These are phyloP conservation scores for Odontocerum albicorne DNA, from an alignment of 2,888 invertebrate species.

Conservation along the genomic window DNA sequence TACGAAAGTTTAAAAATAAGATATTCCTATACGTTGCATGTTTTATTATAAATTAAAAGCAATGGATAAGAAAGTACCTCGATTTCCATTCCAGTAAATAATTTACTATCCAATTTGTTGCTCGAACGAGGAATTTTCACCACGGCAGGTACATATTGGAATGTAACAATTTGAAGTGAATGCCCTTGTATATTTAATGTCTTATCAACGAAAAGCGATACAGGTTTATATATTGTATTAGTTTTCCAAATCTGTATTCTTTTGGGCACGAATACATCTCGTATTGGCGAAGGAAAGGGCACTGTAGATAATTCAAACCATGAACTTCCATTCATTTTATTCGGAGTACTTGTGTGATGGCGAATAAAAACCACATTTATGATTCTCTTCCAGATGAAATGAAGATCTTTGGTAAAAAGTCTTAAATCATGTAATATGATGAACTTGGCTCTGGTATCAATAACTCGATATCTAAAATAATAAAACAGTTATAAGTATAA, in stretches of 20 bases:
- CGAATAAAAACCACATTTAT: conserved; percentile 74
- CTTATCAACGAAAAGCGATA: conserved; percentile 59
- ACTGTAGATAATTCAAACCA: conserved; percentile 75
- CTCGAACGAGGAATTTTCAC: conserved; percentile 46
- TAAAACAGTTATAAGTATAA: neutral
- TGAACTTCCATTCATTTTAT: conserved; percentile 44
- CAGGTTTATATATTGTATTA: conserved; percentile 59
- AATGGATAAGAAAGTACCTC: conserved; percentile 53
- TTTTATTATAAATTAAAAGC: neutral
- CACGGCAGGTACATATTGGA: conserved; percentile 70
- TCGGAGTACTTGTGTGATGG: conserved; percentile 46
- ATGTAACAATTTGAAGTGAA: conserved; percentile 62
- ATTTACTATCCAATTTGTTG: conserved; percentile 46
- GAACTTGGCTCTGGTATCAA: conserved; percentile 72
- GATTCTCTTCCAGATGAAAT: conserved; percentile 76
- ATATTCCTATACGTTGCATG: no score
- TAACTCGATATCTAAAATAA: conserved; percentile 60
- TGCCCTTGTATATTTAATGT: conserved; percentile 62
- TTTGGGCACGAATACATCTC: conserved; percentile 59
- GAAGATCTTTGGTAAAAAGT: conserved; percentile 64
- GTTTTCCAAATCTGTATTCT: conserved; percentile 69
- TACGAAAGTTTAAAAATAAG: no score
- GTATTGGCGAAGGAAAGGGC: conserved; percentile 68
- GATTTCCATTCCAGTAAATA: conserved; percentile 67
- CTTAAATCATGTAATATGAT: conserved; percentile 70